A percentile compares a stretch with the other conserved stretches of the same genome.
Conservation (phyloP, 2,797 vertebrate species). For the Malurus splendens region DNA sequence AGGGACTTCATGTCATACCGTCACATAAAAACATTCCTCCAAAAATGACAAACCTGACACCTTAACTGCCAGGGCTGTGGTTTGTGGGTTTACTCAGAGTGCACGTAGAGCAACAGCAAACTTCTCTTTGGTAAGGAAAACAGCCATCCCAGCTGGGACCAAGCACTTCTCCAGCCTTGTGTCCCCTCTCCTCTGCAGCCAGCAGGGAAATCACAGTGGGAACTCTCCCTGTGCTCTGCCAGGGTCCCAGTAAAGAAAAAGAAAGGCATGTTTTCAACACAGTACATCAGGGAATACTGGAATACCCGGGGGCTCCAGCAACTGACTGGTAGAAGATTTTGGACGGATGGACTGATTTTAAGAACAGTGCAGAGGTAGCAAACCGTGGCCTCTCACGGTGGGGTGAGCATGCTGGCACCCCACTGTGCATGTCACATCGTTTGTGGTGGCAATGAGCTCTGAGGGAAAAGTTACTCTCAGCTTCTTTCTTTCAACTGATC, state of each 20-base stretch:
- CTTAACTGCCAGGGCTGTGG: neutral
- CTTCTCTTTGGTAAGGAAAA: neutral
- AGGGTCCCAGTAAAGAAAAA: neutral
- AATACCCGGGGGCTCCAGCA: neutral
- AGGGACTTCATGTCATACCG: neutral
- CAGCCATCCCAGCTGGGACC: neutral
- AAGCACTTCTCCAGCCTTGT: neutral
- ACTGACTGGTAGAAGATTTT: neutral
- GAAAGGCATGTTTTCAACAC: neutral
- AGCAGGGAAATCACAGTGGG: neutral
- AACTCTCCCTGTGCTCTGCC: fast-evolving
- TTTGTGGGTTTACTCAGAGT: neutral
- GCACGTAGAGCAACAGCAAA: neutral
- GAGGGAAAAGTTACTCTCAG: neutral
- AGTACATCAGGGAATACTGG: neutral
- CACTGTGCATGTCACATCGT: fast-evolving
- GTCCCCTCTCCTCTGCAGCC: neutral
- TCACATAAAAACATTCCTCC: neutral
- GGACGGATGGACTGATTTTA: neutral
- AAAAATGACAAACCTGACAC: neutral
- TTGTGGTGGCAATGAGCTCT: neutral
- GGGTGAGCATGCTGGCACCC: neutral
- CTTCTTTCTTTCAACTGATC: neutral
- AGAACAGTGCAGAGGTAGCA: neutral
- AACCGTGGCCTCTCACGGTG: neutral